phyloP scores from a whole-genome alignment of 1,140 invertebrate genomes.

The Epicauta chinensis region DNA sequence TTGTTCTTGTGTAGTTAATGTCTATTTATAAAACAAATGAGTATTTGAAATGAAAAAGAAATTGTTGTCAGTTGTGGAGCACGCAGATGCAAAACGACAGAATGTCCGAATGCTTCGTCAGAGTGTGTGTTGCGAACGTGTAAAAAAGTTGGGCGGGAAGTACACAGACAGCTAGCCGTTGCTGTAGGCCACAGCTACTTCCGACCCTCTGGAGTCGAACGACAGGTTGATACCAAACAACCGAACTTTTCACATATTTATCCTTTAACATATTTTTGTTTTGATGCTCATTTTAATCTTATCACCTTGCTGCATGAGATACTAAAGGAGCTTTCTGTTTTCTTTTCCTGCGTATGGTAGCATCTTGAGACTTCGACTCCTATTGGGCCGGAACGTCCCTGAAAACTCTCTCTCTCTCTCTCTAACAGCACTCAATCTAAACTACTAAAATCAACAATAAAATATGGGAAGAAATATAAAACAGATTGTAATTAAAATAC shows the following conservation, averaged over 20 bases:
- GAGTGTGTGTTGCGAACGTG: slow-evolving; percentile 27
- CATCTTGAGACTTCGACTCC: slow-evolving; percentile 40
- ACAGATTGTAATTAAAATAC: slow-evolving; percentile 11
- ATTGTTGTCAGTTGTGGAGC: slow-evolving; percentile 3
- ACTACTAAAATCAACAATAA: slow-evolving; percentile 13
- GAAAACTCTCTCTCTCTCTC: slow-evolving; percentile 40
- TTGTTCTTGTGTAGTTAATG: slow-evolving; percentile 4
- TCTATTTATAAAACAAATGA: background rate
- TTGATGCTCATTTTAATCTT: background rate
- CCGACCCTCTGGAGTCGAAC: slow-evolving; percentile 43
- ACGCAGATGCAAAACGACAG: slow-evolving; percentile 13
- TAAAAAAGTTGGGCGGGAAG: slow-evolving; percentile 42
- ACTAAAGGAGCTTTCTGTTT: slow-evolving; percentile 5
- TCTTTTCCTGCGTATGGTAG: slow-evolving; percentile 30
- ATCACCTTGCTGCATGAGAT: slow-evolving; percentile 4
- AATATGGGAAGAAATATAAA: slow-evolving; percentile 7
- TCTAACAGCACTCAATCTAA: slow-evolving; percentile 36
- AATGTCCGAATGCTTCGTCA: slow-evolving; percentile 20
- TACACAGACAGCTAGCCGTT: slow-evolving; percentile 58
- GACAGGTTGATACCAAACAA: slow-evolving; percentile 29
- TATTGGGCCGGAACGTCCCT: slow-evolving; percentile 39
- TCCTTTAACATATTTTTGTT: background rate
- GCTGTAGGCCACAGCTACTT: slow-evolving; percentile 53
- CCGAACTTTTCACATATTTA: background rate
- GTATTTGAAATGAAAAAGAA: slow-evolving; percentile 4